phyloP scores from a whole-genome alignment of 2,888 invertebrate species.

The Biston betularia region DNA sequence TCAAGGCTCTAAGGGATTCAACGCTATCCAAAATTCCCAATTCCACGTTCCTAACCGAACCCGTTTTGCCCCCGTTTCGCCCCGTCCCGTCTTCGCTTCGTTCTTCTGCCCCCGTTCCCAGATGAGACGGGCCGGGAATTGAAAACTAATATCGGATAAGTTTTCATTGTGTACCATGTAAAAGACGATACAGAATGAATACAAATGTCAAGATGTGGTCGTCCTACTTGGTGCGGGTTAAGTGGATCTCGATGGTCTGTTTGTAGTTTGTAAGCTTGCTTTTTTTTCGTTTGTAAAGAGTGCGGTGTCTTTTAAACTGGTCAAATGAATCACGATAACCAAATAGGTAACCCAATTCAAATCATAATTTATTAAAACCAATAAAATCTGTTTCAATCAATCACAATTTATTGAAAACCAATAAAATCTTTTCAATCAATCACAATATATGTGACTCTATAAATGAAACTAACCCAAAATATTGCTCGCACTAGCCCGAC shows the following conservation, averaged over 20 bases:
- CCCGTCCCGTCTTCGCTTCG: slow-evolving; percentile 11
- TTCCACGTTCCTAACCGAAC: slow-evolving; percentile 10
- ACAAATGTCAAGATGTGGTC: slow-evolving; percentile 35
- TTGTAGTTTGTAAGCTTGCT: slow-evolving; percentile 1
- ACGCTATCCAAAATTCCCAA: slow-evolving; percentile 28
- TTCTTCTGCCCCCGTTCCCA: slow-evolving; percentile 30
- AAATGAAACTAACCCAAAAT: slow-evolving; percentile 1
- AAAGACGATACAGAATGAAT: slow-evolving; percentile 37
- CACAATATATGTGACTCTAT: background rate
- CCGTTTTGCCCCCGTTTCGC: slow-evolving; percentile 26
- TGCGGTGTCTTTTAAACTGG: too few relatives aligned
- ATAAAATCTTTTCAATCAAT: slow-evolving; percentile 10
- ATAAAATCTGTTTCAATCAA: background rate
- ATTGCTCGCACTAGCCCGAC: background rate
- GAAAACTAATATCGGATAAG: slow-evolving; percentile 67
- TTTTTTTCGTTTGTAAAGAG: background rate
- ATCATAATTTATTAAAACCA: background rate
- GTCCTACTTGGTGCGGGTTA: slow-evolving; percentile 14
- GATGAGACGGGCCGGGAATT: slow-evolving; percentile 55
- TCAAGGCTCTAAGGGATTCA: slow-evolving; percentile 22
- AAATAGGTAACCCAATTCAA: too few relatives aligned
- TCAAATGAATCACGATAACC: too few relatives aligned
- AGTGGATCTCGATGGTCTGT: slow-evolving; percentile 7
- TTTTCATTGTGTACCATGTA: slow-evolving; percentile 55
- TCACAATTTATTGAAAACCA: background rate